Conservation (phyloP, 2,888 invertebrate genomes). For the Diarsia rubi region DNA sequence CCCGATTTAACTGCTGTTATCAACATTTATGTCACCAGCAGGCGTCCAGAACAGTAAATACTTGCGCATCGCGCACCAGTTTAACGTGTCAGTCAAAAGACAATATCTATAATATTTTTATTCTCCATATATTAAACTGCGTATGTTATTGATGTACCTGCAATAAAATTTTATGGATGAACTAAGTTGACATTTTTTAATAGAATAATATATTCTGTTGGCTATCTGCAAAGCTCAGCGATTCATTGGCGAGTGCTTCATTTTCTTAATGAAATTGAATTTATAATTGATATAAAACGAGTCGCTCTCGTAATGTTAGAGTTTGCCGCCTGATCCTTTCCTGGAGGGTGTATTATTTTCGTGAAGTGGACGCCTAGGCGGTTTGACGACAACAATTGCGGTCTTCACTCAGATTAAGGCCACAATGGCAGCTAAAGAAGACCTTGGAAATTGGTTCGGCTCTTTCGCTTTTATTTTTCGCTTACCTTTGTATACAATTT, state of each 20-base stretch:
- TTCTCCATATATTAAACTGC: constrained; percentile 70
- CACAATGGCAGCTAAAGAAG: constrained; percentile 79
- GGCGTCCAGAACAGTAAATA: constrained; percentile 76
- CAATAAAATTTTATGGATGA: constrained; percentile 43
- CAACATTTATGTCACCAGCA: constrained; percentile 81
- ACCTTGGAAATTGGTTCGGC: constrained; percentile 83
- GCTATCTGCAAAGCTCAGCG: constrained; percentile 25
- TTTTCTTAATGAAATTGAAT: constrained; percentile 36
- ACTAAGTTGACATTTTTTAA: constrained; percentile 26
- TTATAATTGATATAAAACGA: constrained; percentile 48
- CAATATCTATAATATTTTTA: constrained; percentile 77
- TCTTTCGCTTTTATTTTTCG: constrained; percentile 85
- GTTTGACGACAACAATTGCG: constrained; percentile 81
- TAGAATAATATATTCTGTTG: constrained; percentile 10
- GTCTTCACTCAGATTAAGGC: constrained; percentile 66
- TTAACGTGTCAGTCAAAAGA: constrained; percentile 77
- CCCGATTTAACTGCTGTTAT: constrained; percentile 79
- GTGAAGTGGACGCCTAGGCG: constrained; percentile 73
- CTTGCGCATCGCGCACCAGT: constrained; percentile 71
- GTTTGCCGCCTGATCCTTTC: constrained; percentile 31
- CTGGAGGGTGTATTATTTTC: constrained; percentile 47
- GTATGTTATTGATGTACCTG: constrained; percentile 64
- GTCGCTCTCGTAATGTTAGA: constrained; percentile 33
- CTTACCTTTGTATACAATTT: constrained; percentile 87
- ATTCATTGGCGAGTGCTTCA: constrained; percentile 22